Base-by-base conservation (phyloP, 2,113 vertebrate genomes). In the Cathartes aura region DNA sequence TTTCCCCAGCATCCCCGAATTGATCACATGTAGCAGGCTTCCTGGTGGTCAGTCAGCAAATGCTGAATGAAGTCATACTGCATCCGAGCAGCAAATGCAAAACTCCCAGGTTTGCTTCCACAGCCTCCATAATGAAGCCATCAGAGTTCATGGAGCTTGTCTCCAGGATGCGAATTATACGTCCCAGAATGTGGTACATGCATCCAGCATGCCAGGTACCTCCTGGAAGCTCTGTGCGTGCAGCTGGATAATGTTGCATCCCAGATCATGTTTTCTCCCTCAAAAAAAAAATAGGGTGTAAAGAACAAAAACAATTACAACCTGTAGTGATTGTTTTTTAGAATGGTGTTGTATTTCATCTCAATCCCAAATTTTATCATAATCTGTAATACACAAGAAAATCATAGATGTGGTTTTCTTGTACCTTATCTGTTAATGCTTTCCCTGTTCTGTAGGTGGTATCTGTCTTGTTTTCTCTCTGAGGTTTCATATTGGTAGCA, bases 251-350 rank as follows among this genome's bases (percentile, higher is more conserved):
- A 36, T 29, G 20, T 70, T 95, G 75, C 12, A 50, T 86, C 62
- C 20, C 34, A 68, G n/a, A 63, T 50, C 4, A 4, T 43, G 27
- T 63, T 52, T 82, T 70, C 8, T 87, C 32, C 47, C 14, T 40
- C 3, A 11, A 45, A 59, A n/a, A 50, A 26, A 38, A 23, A 27
- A 15, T 3, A 23, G 0, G 6, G 1, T 3, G 2, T 45, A n/a
- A 73, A 66, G 21, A 73, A 40, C 12, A 62, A 78, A 84, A 74
- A 0, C 7, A 76, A 22, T 81, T 70, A 36, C 29, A 90, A 27
- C 30, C 15, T 34, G 2, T 38, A 72, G 18, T 34, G 60, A 34
- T 26, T 78, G 8, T 17, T 63, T 66, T 56, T 58, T 20, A 63
- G 36, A 52, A 63, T 32, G 17, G 4, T 64, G 10, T 68, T 89